A percentile compares a stretch with the other conserved stretches of the same genome.
These are phyloP conservation scores for Thunnus maccoyii DNA, from an alignment of 2,113 vertebrate genomes.

Conservation along the genomic window DNA sequence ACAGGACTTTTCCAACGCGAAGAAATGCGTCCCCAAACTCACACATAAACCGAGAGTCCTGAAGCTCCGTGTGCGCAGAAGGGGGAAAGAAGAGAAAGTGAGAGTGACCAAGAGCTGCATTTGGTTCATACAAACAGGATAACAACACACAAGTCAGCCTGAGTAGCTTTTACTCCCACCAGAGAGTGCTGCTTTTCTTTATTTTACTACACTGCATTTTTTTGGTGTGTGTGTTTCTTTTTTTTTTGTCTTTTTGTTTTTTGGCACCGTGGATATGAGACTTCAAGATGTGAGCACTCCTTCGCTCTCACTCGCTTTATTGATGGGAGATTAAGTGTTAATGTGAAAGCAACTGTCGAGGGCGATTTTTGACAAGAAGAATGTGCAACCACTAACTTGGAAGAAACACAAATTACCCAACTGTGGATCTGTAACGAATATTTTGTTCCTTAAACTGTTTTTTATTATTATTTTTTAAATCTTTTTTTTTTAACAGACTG, in stretches of 20 bases:
- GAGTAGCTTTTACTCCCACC: slow-evolving; percentile 10
- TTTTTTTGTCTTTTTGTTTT: slow-evolving; percentile 18
- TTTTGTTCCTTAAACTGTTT: slow-evolving; percentile 27
- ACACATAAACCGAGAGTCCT: slow-evolving; percentile 57
- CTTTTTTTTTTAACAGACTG: slow-evolving; percentile 28
- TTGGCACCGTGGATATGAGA: slow-evolving; percentile 56
- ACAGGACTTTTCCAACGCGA: slow-evolving; percentile 43
- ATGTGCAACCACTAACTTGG: slow-evolving; percentile 44
- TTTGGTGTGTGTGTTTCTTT: background rate
- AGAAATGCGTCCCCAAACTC: slow-evolving; percentile 62
- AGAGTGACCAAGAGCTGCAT: slow-evolving; percentile 57
- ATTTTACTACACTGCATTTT: background rate
- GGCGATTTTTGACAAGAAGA: slow-evolving; percentile 47
- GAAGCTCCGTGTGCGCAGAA: slow-evolving; percentile 30
- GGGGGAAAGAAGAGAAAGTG: slow-evolving; percentile 42
- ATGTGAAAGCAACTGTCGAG: slow-evolving; percentile 40
- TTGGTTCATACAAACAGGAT: slow-evolving; percentile 50
- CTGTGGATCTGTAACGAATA: slow-evolving; percentile 67
- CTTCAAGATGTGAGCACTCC: slow-evolving; percentile 68
- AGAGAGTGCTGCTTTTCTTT: background rate
- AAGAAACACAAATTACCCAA: background rate
- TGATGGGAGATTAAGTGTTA: slow-evolving; percentile 71
- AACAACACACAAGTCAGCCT: slow-evolving; percentile 40
- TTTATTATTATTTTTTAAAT: background rate
- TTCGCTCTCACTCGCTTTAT: slow-evolving; percentile 40